A percentile compares a stretch with the other conserved stretches of the same genome.
These are phyloP conservation scores for Oryzias woworae DNA, from an alignment of 2,113 vertebrate species.

Conservation along the genomic window DNA sequence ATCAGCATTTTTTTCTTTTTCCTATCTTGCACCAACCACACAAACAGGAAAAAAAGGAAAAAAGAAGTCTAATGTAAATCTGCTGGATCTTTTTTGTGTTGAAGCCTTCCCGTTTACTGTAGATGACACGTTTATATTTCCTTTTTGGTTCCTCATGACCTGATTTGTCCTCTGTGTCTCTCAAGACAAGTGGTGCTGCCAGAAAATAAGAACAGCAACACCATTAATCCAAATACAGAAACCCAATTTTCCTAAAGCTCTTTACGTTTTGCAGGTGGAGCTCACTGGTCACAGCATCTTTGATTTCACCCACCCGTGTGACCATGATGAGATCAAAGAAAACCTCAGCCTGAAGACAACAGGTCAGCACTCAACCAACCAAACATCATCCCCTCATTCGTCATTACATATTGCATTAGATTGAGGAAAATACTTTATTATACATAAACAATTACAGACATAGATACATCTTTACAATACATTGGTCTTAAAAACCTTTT, in stretches of 20 bases:
- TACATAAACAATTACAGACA: too few species aligned
- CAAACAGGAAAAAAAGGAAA: not conserved
- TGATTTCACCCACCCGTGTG: conserved; percentile 98
- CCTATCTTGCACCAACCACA: not conserved
- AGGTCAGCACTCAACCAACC: conserved; percentile 33
- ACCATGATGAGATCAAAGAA: conserved; percentile 96
- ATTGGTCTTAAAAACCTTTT: too few species aligned
- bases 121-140: conserved; percentile 1
- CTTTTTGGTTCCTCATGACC: not conserved
- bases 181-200: not conserved
- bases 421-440: too few species aligned
- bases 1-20: not conserved
- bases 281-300: conserved; percentile 98
- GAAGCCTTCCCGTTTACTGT: not conserved
- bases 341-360: conserved; percentile 89
- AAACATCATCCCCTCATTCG: not conserved
- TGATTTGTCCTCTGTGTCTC: not conserved
- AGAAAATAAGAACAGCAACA: not conserved
- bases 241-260: too few species aligned
- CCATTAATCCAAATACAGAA: too few species aligned
- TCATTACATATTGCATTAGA: not conserved
- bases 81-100: not conserved
- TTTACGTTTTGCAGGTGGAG: conserved; percentile 82
- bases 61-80: not conserved
- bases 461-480: too few species aligned